Conservation (phyloP, 2,888 invertebrate species). For the Pseudoips prasinana region DNA sequence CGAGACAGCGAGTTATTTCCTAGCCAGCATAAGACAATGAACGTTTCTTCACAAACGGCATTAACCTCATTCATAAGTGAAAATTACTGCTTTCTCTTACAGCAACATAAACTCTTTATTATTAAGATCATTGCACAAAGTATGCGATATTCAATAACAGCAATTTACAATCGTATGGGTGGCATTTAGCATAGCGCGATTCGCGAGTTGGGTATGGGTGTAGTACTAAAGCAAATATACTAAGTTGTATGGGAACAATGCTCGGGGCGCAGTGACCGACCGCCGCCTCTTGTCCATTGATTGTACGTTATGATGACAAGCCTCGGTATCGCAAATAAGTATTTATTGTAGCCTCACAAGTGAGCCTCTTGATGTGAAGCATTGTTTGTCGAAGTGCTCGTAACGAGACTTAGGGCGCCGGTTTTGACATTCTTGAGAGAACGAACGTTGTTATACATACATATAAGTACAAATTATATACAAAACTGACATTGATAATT, state of each 20-base stretch:
- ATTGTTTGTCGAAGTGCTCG: constrained; percentile 34
- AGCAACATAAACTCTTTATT: constrained; percentile 22
- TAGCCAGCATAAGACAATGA: constrained; percentile 11
- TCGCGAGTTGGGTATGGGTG: constrained; percentile 17
- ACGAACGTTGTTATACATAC: constrained; percentile 1
- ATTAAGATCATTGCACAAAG: constrained; percentile 25
- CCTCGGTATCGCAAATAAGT: constrained; percentile 72
- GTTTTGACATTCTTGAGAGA: constrained; percentile 1
- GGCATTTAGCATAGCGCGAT: constrained; percentile 46
- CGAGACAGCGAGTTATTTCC: constrained; percentile 4
- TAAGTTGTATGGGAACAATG: constrained; percentile 61
- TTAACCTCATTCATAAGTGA: constrained; percentile 9
- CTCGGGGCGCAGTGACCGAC: constrained; percentile 53
- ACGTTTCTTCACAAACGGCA: constrained; percentile 2
- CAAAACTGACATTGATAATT: too few species aligned
- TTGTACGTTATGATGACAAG: constrained; percentile 79
- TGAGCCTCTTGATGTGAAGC: constrained; percentile 42
- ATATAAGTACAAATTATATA: too few species aligned
- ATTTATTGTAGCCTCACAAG: constrained; percentile 71
- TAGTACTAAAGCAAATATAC: constrained; percentile 33
- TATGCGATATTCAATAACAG: constrained; percentile 44
- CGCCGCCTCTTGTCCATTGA: constrained; percentile 61
- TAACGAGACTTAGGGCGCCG: constrained; percentile 17
- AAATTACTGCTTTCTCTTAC: constrained; percentile 24
- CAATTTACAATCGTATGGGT: constrained; percentile 57